phyloP scores from a whole-genome alignment of 1,140 invertebrate species.

The Sarcophaga peregrina region DNA sequence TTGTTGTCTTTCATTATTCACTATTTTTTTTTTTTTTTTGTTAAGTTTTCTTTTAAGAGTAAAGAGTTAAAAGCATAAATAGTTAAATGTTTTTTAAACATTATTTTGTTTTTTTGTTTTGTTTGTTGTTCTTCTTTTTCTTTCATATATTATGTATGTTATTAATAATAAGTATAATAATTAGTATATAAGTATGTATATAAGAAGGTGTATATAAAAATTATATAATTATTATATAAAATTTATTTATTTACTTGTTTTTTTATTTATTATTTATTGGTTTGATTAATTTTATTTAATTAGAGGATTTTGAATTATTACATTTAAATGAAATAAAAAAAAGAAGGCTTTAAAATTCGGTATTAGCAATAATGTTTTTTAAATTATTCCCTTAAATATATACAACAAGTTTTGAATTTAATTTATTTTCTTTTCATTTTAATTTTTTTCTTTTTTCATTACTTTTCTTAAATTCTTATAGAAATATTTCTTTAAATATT shows the following conservation, averaged over 20 bases:
- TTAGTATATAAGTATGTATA: slow-evolving; percentile 37
- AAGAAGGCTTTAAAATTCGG: slow-evolving; percentile 40
- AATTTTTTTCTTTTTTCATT: not conserved
- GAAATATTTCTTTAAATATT: not conserved
- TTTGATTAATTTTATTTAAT: no score
- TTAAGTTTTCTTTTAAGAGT: not conserved
- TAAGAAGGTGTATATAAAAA: slow-evolving; percentile 35
- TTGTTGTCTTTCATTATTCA: not conserved
- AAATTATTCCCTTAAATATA: slow-evolving; percentile 6
- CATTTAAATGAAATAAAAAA: slow-evolving; percentile 30
- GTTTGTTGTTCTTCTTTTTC: no score
- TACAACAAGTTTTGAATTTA: slow-evolving; percentile 6
- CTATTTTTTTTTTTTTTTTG: no score
- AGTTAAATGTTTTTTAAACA: slow-evolving; percentile 24
- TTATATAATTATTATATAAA: slow-evolving; percentile 25
- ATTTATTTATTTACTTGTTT: slow-evolving; percentile 25
- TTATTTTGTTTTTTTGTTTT: slow-evolving; percentile 8
- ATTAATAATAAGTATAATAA: slow-evolving; percentile 8
- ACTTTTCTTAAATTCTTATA: not conserved
- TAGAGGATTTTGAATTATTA: not conserved
- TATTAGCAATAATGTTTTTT: slow-evolving; percentile 13
- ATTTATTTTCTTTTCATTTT: not conserved
- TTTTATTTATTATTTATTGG: not conserved
- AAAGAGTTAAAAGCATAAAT: slow-evolving; percentile 22
- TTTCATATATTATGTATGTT: slow-evolving; percentile 34